Evolutionary conservation across 2,797 vertebrate genomes (phyloP), one percentile per base, ranked within the genome.

Genomic region (Podargus strigoides): DNA sequence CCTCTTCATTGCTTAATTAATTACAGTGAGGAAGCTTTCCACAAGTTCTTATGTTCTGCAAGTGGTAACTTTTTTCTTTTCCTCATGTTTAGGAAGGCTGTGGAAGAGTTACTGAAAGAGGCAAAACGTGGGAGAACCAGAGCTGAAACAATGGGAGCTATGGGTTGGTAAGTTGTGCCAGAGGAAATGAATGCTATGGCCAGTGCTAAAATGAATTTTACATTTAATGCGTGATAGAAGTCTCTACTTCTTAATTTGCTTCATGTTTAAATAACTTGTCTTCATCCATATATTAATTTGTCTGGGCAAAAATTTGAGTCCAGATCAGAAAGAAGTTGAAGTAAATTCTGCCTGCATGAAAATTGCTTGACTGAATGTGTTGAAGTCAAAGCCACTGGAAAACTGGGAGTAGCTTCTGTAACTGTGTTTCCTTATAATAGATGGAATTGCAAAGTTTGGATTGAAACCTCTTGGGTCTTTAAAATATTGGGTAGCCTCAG

Each of bases 61-160:
- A 60, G 41, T 37, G 8, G 18, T 94, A 70, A 92, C 69, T 41
- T 67, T 50, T 84, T 87, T 68, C 58, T 52, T 89, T 76, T 68
- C 82, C 50, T 93, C 36, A 32, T 81, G 22, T 86, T 78, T 94
- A 99, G 99, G 94, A 99, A 99, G 58, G 99, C 99, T 42, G 98
- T 99, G 34, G 99, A 99, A 96, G 99, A 99, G 94, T 98, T 99
- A 85, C 98, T 99, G n/a, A 98, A 97, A 94, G 99, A 99, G 95
- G 99, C 99, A 34, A 99, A 98, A 92, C 97, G 99, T 96, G 99
- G 99, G 19, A 98, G 98, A 96, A 97, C 98, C 47, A 98, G 99
- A 97, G 99, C 99, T 67, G 99, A 99, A 97, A 99, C 99, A 47
- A 99, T 99, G 99, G 99, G 99, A 85, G 98, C 99, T 17, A 98